Evolutionary conservation across 2,797 vertebrate species (phyloP).

Genomic region (Ctenopoma multispine): DNA sequence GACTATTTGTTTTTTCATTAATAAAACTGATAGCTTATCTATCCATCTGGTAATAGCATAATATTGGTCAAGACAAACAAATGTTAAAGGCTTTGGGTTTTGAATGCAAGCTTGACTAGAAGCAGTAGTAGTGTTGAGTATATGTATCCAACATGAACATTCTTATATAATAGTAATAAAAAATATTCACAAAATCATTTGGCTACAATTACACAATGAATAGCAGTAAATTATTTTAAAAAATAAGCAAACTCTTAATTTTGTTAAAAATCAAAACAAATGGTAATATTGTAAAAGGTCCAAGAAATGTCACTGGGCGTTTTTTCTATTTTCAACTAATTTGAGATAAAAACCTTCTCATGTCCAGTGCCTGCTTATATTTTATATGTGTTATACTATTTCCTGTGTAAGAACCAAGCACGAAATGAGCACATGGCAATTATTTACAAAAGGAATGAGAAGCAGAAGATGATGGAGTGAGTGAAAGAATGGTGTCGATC

Average conservation of each 20-base stretch:
- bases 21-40: not conserved
- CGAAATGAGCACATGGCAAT: constrained; percentile 34
- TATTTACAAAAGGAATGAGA: constrained; percentile 41
- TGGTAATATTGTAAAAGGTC: too few relatives aligned
- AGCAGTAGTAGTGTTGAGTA: not conserved
- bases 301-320: too few relatives aligned
- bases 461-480: constrained; percentile 28
- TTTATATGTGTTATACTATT: constrained; percentile 2
- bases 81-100: not conserved
- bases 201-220: too few relatives aligned
- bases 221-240: not conserved
- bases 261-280: too few relatives aligned
- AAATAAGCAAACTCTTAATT: not conserved
- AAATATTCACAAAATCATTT: too few relatives aligned
- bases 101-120: constrained; percentile 1
- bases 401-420: not conserved
- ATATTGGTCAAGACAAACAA: not conserved
- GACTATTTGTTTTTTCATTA: not conserved
- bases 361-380: not conserved
- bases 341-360: not conserved
- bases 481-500: not conserved
- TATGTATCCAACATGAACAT: not conserved
- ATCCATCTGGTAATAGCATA: not conserved
- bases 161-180: not conserved
- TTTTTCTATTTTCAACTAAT: not conserved